Evolutionary conservation across 2,113 vertebrate species (phyloP), one percentile per base, ranked within the genome.

Genomic region (Daubentonia madagascariensis): DNA sequence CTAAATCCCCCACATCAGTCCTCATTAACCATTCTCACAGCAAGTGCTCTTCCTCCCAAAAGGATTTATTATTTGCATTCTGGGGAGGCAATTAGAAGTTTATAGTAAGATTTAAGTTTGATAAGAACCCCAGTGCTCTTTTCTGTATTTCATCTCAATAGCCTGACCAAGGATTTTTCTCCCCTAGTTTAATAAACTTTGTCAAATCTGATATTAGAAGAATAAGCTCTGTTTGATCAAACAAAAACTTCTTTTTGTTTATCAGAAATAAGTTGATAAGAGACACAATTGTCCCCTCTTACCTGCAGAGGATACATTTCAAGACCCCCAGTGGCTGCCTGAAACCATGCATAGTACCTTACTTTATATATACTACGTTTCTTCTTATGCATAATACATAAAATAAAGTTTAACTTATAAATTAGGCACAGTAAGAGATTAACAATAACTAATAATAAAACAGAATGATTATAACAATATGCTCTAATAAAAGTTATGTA

Each of bases 71-170:
- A 90, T 72, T 88, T 89, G 59, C 89, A 50, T 72, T 72, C 93
- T 88, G 85, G 65, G 50, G 54, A 96, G 17, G 72, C 89, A 96
- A 88, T 96, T 97, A 97, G 78, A 92, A 96, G 59, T 75, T 85
- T 93, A 80, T 35, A 89, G 81, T 86, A 83, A 96, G 59, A 88
- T 91, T 96, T 91, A 85, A 91, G 91, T 85, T 93, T 91, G 87
- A 86, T 91, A 80, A 94, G 50, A 89, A 79, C 65, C 45, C 40
- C 50, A 48, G 63, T 65, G 91, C n/a, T 80, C 30, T 90, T 80
- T 87, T 75, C 45, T 59, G 8, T 54, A 76, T 91, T 65, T 97
- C 63, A 87, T 81, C 18, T 93, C 72, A 86, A 54, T 72, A 96
- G 63, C 9, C n/a, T 85, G 23, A 85, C 30, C 40, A 78, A 92